A percentile compares a stretch with the other conserved stretches of the same genome.
These are phyloP conservation scores for Listronotus oregonensis DNA, from an alignment of 1,140 invertebrate genomes.

Conservation along the genomic window DNA sequence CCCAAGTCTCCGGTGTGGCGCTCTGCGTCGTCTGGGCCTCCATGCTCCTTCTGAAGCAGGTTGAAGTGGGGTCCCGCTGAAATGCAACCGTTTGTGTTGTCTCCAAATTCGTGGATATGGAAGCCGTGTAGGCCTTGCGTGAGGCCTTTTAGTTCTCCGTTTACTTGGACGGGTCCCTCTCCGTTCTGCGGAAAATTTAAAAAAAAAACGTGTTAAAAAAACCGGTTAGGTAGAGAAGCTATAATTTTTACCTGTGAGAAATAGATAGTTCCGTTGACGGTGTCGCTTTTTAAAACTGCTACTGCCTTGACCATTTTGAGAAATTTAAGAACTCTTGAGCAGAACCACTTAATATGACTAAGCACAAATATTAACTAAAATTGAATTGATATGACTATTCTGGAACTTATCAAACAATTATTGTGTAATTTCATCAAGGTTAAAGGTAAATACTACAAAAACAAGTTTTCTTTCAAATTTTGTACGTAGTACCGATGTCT, in stretches of 20 bases:
- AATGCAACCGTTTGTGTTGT: constrained; percentile 94
- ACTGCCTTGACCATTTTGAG: constrained; percentile 70
- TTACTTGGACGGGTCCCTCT: constrained; percentile 65
- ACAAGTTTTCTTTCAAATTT: too few species aligned
- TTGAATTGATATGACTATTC: not conserved
- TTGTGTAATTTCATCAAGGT: constrained; percentile 7
- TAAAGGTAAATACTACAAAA: not conserved
- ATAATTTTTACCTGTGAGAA: constrained; percentile 70
- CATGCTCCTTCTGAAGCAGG: constrained; percentile 83
- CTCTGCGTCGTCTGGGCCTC: constrained; percentile 72
- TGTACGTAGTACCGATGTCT: not conserved
- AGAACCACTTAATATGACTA: not conserved
- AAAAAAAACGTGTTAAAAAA: constrained; percentile 21
- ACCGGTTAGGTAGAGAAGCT: not conserved
- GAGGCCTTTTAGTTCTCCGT: constrained; percentile 74
- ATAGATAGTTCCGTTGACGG: constrained; percentile 75
- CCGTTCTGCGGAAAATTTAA: constrained; percentile 54
- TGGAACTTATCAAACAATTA: constrained; percentile 1
- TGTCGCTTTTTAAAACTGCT: constrained; percentile 81
- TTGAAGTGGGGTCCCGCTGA: constrained; percentile 97
- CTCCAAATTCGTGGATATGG: constrained; percentile 97
- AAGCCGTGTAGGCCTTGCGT: constrained; percentile 82
- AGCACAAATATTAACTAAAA: not conserved
- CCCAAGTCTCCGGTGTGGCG: constrained; percentile 93
- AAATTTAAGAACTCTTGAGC: not conserved